Evolutionary conservation across 1,140 invertebrate species (phyloP), one percentile per base, ranked within the genome.

Genomic region (Atta texana): DNA sequence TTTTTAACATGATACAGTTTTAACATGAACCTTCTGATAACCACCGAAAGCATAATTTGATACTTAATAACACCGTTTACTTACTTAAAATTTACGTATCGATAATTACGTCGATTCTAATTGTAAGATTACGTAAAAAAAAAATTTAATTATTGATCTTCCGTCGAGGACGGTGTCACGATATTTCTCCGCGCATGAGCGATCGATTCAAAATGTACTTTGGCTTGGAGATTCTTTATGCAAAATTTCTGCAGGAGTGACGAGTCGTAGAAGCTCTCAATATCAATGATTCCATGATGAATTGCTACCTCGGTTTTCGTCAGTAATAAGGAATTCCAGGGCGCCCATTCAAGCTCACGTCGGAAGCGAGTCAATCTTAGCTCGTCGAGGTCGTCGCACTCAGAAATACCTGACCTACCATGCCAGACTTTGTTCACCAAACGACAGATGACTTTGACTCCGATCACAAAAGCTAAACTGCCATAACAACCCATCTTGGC

Each of bases 311-410:
- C 97, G 75, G 96, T 95, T 3, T 95, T 94, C 0, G 97, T 97
- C 0, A 97, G 93, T 6, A 97, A 89, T 61, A 97, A 95, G 87
- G 96, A 97, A 89, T 97, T 97, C 97, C 97, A 97, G 1, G 97
- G 97, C 1, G 97, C 95, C 97, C 97, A 97, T 53, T 96, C 96
- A 34, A 95, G 91, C 4, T 96, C 92, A 1, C 94, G 94, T 49
- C 96, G 94, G 95, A 97, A 97, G 14, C 97, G 94, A 69, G 95
- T 96, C 34, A 97, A 87, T 16, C 96, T 94, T 85, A 97, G 91
- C 69, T 96, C 94, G 2, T 96, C 95, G 8, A 97, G 92, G 82
- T 97, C 96, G 53, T 93, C 93, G 87, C 95, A 96, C 89, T 97
- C 97, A 21, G 96, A 97, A 57, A 97, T 96, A 0, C 96, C 96